Evolutionary conservation across 2,797 vertebrate species (phyloP).

Genomic region (Amniataba percoides): DNA sequence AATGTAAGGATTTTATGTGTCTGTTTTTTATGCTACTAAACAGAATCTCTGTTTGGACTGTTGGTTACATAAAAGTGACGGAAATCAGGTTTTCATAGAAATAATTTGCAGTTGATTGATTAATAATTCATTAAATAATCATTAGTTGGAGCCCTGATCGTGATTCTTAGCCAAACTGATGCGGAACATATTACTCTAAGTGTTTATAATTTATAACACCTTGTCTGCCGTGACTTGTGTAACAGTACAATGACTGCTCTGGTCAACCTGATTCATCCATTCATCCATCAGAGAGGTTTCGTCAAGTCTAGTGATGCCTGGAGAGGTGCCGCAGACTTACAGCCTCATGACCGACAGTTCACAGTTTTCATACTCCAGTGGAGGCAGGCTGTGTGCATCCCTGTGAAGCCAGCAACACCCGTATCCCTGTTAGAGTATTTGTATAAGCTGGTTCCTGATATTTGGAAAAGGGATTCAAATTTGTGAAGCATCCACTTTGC

Average conservation of each 20-base stretch:
- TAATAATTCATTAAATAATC: background rate
- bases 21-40: background rate
- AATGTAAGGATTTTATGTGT: background rate
- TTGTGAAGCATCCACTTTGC: conserved; percentile 20
- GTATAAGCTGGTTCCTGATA: background rate
- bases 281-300: background rate
- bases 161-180: background rate
- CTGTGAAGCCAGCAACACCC: conserved; percentile 12
- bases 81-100: background rate
- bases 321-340: conserved; percentile 6
- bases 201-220: background rate
- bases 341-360: conserved; percentile 30
- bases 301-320: conserved; percentile 23
- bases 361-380: conserved; percentile 21
- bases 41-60: background rate
- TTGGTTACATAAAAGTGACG: background rate
- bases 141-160: background rate
- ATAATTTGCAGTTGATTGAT: background rate
- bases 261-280: background rate
- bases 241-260: background rate
- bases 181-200: background rate
- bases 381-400: conserved; percentile 14
- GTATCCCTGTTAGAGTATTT: background rate
- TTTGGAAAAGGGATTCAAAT: conserved; percentile 1
- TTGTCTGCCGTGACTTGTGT: background rate